Evolutionary conservation across 2,113 vertebrate species (phyloP), one percentile per base, ranked within the genome.

Genomic region (Trogon surrucura): DNA sequence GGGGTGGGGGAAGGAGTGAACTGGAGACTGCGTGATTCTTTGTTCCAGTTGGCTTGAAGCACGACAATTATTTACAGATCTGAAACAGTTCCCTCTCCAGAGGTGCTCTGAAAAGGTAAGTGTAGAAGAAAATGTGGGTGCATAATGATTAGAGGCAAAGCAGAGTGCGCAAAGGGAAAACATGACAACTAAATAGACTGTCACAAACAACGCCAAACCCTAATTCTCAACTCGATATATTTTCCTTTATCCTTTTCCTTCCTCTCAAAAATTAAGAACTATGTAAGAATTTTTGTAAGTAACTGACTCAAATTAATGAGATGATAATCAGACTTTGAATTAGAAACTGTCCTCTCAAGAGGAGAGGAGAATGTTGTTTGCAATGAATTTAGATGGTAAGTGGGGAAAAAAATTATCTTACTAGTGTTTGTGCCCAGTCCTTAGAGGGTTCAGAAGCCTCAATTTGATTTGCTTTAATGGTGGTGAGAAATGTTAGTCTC

Each of bases 301-400:
- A 78, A 56, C 75, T 15, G 47, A 38, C 60, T 88, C 91, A 92
- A 83, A 94, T 70, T 73, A 88, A 92, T 91, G 75, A 89, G 64
- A 93, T 86, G 36, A 74, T 91, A 95, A 88, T 90, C 36, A 80
- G 51, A 85, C 84, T 88, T 91, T 71, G 92, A 93, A 94, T 94
- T 93, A 90, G 92, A 92, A 83, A 71, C 13, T 74, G 16, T 83
- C 50, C 30, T 94, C 77, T 92, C 67, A 80, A 90, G 83, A 93
- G 75, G 11, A 74, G 21, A 92, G 48, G 12, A 79, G 12, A 67
- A 71, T 80, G 47, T 82, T 90, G 51, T 91, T 95, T 96, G 20
- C 26, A 93, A 67, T 48, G 69, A 81, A 91, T 93, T 92, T 84
- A 80, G 34, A 67, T 25, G 10, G 44, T 48, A 92, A 91, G 29